Base-by-base conservation (phyloP, 1,140 invertebrate species). In the Drosophila tani region DNA sequence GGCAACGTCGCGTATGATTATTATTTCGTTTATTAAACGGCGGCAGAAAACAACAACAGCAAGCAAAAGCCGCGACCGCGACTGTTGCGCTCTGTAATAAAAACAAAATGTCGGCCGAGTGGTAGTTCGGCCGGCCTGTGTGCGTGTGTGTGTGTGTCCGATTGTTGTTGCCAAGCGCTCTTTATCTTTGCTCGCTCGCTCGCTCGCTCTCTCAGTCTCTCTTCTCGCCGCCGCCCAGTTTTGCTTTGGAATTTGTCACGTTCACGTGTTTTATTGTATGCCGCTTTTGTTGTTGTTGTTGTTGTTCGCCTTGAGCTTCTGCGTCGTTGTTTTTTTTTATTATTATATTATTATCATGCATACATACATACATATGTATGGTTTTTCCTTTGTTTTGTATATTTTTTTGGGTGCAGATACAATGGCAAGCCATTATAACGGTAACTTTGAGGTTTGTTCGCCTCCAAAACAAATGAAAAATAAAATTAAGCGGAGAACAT, bases 241-340 rank as follows among this genome's bases (percentile, higher is more conserved):
- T 84, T 49, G 69, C 67, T 90, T 90, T 84, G 84, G 81, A 90
- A 88, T 88, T 88, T 90, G 84, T 88, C 84, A 88, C 84, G 84
- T 88, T 88, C 84, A 88, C 84, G 84, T 88, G 84, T 85, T 90
- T 88, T 84, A 84, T 88, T 88, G 59, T 88, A 79, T 84, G 77
- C 82, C 66, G 56, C 50, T 46, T 71, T 45, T 63, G 47, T 41
- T 64, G 71, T 58, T 67, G 38, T 59, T 74, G 69, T 46, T 70
- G 29, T 63, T 55, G 47, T 27, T 87, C 59, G 65, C 68, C 74
- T 81, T 82, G 80, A 53, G 63, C 66, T 82, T 82, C 51, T 83
- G 73, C 81, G 64, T 78, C 62, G 79, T 70, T 60, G 21, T 62
- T 68, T 81, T 66, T 55, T 9, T 32, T 56, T 40, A 21, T 38